Conservation (phyloP, 2,113 vertebrate genomes). For the Hiodon alosoides region DNA sequence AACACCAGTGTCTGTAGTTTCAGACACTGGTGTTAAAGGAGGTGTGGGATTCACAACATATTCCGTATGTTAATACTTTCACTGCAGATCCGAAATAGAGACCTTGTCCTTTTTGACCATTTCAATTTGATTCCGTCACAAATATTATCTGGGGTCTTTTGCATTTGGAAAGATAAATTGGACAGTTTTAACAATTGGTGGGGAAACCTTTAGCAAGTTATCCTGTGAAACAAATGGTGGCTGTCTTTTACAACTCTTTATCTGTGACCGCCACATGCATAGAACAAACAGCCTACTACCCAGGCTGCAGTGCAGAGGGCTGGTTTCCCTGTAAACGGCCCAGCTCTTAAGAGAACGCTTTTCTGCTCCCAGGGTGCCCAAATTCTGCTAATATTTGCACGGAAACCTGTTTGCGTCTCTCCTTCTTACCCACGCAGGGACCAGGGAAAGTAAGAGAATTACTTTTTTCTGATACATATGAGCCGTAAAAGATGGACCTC, state of each 20-base stretch:
- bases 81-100: not conserved
- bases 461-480: constrained; percentile 13
- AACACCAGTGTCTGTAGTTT: too few relatives aligned
- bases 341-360: not conserved
- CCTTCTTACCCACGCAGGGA: constrained; percentile 9
- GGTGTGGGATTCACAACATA: too few relatives aligned
- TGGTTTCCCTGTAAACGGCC: constrained; percentile 1
- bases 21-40: too few relatives aligned
- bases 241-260: constrained; percentile 20
- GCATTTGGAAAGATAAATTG: not conserved
- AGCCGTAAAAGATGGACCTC: constrained; percentile 36
- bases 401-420: constrained; percentile 31
- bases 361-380: not conserved
- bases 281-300: constrained; percentile 28
- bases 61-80: too few relatives aligned
- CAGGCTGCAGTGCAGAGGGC: constrained; percentile 4
- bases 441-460: not conserved
- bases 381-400: constrained; percentile 27
- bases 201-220: constrained; percentile 15
- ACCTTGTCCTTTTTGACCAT: not conserved
- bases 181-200: not conserved
- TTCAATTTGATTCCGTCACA: too few relatives aligned
- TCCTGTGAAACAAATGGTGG: constrained; percentile 21
- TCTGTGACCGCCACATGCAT: constrained; percentile 25
- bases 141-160: not conserved